Conservation (phyloP, 2,113 vertebrate species). For the Platichthys stellatus region DNA sequence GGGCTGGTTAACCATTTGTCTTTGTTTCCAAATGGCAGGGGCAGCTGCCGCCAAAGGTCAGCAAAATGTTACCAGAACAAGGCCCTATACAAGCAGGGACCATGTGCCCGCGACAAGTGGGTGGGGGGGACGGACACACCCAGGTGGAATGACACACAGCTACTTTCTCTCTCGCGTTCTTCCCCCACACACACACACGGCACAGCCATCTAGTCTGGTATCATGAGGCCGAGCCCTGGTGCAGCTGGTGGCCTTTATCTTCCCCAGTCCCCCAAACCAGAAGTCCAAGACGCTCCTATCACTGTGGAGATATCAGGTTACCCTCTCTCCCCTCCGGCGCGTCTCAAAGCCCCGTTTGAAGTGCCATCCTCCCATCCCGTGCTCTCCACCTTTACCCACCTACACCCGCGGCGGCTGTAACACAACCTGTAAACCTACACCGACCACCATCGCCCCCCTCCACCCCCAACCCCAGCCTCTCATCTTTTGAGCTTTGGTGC, state of each 20-base stretch:
- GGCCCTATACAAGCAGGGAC: constrained; percentile 52
- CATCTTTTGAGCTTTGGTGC: constrained; percentile 64
- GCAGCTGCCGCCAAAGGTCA: constrained; percentile 78
- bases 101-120: constrained; percentile 20
- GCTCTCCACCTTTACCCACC: constrained; percentile 22
- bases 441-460: background rate
- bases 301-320: constrained; percentile 48
- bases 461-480: background rate
- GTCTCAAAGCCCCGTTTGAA: constrained; percentile 55
- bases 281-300: background rate
- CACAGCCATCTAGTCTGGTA: constrained; percentile 7
- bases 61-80: constrained; percentile 77
- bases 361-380: constrained; percentile 43
- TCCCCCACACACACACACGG: background rate
- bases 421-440: constrained; percentile 65
- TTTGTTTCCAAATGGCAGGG: constrained; percentile 74
- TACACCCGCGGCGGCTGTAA: constrained; percentile 59
- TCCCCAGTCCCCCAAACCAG: background rate
- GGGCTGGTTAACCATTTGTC: constrained; percentile 58
- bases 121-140: constrained; percentile 23
- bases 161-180: constrained; percentile 11
- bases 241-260: constrained; percentile 27
- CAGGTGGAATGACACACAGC: constrained; percentile 20
- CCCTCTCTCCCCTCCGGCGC: constrained; percentile 15
- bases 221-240: background rate